Base-by-base conservation (phyloP, 2,888 invertebrate genomes). In the Bombyx huttoni region DNA sequence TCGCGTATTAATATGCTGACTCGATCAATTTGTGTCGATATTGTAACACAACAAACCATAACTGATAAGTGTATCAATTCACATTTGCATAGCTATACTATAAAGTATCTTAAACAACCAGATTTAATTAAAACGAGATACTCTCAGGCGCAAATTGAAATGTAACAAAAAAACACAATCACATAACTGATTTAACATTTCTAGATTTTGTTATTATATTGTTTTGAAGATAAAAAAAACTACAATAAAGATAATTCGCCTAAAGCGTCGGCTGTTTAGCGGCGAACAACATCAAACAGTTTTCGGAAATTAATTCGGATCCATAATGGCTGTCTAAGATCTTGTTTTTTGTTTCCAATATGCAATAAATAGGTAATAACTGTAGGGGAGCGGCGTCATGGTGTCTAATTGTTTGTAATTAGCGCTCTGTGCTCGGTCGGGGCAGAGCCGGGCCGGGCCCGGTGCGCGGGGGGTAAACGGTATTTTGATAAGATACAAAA, bases 401-500 rank as follows among this genome's bases (percentile, higher is more conserved):
- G 71, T 74, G 67, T 65, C 73, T 84, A 84, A 85, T 83, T 82
- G 83, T 80, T 77, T 73, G 77, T 83, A 80, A 86, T 86, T 83
- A 83, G 73, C 70, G 66, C 63, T 66, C 58, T 50, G 35, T 47
- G 53, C 53, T 40, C 40, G 46, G 50, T 40, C 40, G 49, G 35
- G 34, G 34, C 35, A 13, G 48, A 50, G 46, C n/a, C 50, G 52
- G 34, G 47, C 48, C 47, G 33, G 14, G 50, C 14, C 47, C 3
- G 8, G 12, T 12, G 40, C 3, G 9, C 40, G 8, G 40, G 40
- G 35, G 40, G 9, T 40, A 12, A 12, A 7, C 9, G 40, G 40
- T 12, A 7, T 40, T 40, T 40, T 12, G 12, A 40, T 7, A 10
- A 8, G 8, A 40, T 40, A 40, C 8, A 40, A 24, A 24, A 24